A percentile compares a stretch with the other conserved stretches of the same genome.
Conservation (phyloP, 2,888 invertebrate genomes). For the Pilophorus perplexus region DNA sequence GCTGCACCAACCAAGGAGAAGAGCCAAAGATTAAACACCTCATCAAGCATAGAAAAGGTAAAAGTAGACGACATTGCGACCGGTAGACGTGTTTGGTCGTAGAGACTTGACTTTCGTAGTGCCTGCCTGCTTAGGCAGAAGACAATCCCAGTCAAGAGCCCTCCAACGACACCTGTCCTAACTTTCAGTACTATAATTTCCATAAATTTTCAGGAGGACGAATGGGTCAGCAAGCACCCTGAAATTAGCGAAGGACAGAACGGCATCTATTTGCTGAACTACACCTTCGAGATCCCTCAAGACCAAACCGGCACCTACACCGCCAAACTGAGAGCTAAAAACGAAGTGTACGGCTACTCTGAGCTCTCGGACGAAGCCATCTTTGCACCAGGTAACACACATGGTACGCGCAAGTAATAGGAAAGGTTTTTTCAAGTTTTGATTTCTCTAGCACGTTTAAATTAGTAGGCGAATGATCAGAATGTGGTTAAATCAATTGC, state of each 20-base stretch:
- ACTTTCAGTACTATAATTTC: too few relatives aligned
- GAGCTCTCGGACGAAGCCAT: conserved; percentile 37
- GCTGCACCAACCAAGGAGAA: too few relatives aligned
- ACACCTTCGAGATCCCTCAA: conserved; percentile 10
- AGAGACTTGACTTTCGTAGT: not conserved
- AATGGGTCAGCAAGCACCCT: conserved; percentile 4
- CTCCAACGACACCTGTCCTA: too few relatives aligned
- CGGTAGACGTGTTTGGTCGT: not conserved
- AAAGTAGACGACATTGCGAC: not conserved
- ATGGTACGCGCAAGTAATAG: not conserved
- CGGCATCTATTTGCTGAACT: conserved; percentile 12
- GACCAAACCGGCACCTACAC: conserved; percentile 35
- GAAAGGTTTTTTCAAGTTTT: too few relatives aligned
- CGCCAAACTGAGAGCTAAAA: conserved; percentile 39
- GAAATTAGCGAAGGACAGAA: conserved; percentile 13
- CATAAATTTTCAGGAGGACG: conserved; percentile 38
- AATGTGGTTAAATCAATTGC: not conserved
- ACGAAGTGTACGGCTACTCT: conserved; percentile 41
- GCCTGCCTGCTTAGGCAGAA: too few relatives aligned
- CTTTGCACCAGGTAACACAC: conserved; percentile 13
- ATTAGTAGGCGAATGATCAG: not conserved
- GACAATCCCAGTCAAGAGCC: not conserved
- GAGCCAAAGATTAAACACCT: too few relatives aligned
- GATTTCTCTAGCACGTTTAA: not conserved
- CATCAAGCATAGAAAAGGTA: too few relatives aligned